Base-by-base conservation (phyloP, 2,797 vertebrate species). In the Enteromius fasciolatus region DNA sequence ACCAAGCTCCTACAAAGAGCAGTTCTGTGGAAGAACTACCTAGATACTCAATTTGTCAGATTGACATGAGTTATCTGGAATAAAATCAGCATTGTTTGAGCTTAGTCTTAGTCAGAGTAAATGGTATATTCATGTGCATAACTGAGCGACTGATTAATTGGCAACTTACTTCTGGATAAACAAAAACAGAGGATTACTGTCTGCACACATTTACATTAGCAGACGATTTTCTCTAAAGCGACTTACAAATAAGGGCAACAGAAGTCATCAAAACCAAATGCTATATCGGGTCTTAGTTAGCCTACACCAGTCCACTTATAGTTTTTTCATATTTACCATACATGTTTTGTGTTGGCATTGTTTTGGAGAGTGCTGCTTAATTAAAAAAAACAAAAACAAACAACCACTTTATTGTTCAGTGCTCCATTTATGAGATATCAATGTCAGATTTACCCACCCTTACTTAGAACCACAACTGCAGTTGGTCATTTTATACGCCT, bases 341-440 rank as follows among this genome's bases (percentile, higher is more conserved):
- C 25, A 2, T 46, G 25, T 12, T 14, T 70, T 64, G 15, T 33
- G 61, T 52, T 73, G 46, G 10, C 9, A 7, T 36, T 57, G 31
- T 57, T 31, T 57, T 54, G 12, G 31, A 57, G 18, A n/a, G 17
- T 50, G 69, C 69, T 31, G 44, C 23, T 5, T 31, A 9, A 14
- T 46, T 18, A 41, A 5, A 2, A 14, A 14, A 15, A 31, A 31
- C n/a, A n/a, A 31, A 31, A 31, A 31, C 1, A 31, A 31, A n/a
- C n/a, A 70, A n/a, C 39, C 39, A 48, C 41, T 52, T 74, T 74
- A 52, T 74, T 52, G 72, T 12, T 54, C 50, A 54, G 14, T 14
- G 9, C 28, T 12, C 50, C n/a, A n/a, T 74, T 74, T 36, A 9
- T 33, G 46, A 73, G 9, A 74, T 52, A 33, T n/a, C 72, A 74